Base-by-base conservation (phyloP, 2,888 invertebrate genomes). In the Dicycla oo region DNA sequence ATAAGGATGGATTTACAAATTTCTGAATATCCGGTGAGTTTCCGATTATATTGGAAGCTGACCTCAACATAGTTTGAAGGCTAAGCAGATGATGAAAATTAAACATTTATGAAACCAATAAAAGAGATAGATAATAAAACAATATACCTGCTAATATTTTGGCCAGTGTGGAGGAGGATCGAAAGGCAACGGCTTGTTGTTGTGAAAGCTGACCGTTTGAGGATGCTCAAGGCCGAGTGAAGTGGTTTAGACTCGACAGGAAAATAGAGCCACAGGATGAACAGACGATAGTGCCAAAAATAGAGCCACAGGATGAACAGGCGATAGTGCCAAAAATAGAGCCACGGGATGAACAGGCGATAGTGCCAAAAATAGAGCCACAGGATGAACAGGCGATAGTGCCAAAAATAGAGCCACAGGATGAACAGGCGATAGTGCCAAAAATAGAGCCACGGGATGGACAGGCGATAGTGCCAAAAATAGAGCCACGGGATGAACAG, bases 181-280 rank as follows among this genome's bases (percentile, higher is more conserved):
- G 45, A 70, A 47, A 66, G 34, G 66, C 49, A 23, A 10, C 11
- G 18, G 3, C 15, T 20, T 47, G 67, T 40, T 53, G 15, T 75
- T 77, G 77, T 80, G 75, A 80, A 77, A 76, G 80, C 49, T 53
- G 75, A 58, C 26, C 6, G 18, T 30, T 75, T 20, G 43, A 77
- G 61, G 75, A 80, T 62, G 67, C 30, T 54, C 77, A 80, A 80
- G 75, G 76, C 20, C 20, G 8, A 54, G 20, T 26, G 5, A 66
- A 74, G 26, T 62, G 40, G 45, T 38, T 40, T 15, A 63, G 7
- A 45, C 13, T 53, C 2, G 3, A 30, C 18, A 13, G 45, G 62
- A 40, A 53, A 53, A 13, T 11, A 57, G n/a, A 61, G 5, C 23
- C 23, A 26, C 10, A 6, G 1, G 1, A n/a, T 1, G n/a, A n/a